Conservation (phyloP, 2,797 vertebrate genomes). For the Chloroceryle inda region DNA sequence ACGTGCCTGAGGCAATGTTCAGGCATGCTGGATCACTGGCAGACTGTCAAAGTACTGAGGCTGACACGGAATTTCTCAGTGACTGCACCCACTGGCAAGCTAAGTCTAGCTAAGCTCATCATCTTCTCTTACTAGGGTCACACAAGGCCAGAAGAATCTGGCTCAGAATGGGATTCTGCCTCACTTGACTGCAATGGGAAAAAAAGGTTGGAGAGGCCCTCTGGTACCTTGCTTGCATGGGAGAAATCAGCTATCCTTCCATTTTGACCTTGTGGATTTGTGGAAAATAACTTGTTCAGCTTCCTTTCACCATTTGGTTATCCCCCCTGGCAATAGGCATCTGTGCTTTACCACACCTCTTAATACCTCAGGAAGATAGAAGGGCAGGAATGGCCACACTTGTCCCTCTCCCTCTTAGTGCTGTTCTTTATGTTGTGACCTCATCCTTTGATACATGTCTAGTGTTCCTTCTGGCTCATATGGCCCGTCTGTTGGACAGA, state of each 20-base stretch:
- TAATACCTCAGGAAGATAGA: fast-evolving
- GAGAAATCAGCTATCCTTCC: not conserved
- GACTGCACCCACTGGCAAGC: conserved; percentile 47
- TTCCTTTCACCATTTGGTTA: not conserved
- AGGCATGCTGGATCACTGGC: not conserved
- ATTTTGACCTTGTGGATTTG: not conserved
- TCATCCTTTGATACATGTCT: fast-evolving
- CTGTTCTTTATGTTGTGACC: not conserved
- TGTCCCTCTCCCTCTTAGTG: not conserved
- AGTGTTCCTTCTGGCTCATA: not conserved
- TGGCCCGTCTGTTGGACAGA: not conserved
- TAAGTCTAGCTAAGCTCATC: not conserved
- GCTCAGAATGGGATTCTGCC: not conserved
- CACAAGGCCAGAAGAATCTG: not conserved
- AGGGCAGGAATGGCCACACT: not conserved
- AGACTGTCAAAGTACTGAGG: not conserved
- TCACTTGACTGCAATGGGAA: not conserved
- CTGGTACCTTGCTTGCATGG: not conserved
- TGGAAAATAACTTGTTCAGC: not conserved
- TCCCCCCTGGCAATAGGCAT: not conserved
- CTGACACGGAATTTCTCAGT: not conserved
- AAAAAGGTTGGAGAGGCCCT: not conserved
- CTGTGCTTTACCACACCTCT: not conserved
- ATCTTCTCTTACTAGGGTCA: not conserved
- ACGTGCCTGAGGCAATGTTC: not conserved